These are phyloP conservation scores for Oscheius onirici DNA, from an alignment of 2,888 invertebrate species.

Conservation along the genomic window DNA sequence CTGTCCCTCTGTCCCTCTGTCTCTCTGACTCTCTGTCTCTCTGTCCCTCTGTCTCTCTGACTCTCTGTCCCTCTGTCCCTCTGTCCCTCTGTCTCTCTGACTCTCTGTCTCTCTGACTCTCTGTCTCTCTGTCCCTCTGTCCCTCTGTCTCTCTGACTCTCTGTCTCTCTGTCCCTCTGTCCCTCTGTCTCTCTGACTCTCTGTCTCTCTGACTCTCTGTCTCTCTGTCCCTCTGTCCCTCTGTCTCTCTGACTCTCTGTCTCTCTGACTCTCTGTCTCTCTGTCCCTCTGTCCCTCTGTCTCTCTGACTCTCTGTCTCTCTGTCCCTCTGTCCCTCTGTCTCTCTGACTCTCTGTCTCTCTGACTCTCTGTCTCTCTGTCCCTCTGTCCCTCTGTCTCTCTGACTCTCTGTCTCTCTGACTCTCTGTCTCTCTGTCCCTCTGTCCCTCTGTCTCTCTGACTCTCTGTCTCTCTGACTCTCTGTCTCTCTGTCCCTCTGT, in stretches of 20 bases:
- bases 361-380: constrained; percentile 3
- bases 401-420: no score
- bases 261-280: no score
- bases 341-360: constrained; percentile 50
- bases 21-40: constrained; percentile 8
- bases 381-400: constrained; percentile 53
- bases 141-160: constrained; percentile 51
- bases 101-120: constrained; percentile 50
- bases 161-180: constrained; percentile 50
- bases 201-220: constrained; percentile 49
- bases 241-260: no score
- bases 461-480: no score
- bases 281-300: constrained; percentile 50
- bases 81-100: constrained; percentile 6
- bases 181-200: constrained; percentile 12
- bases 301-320: constrained; percentile 8
- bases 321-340: constrained; percentile 51
- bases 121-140: constrained; percentile 1
- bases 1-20: constrained; percentile 50
- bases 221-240: constrained; percentile 49
- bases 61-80: constrained; percentile 49
- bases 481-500: constrained; percentile 1
- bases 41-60: constrained; percentile 50
- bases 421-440: constrained; percentile 10
- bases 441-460: constrained; percentile 60